phyloP scores from a whole-genome alignment of 2,797 vertebrate genomes.

The Paratrypauchen microcephalus region DNA sequence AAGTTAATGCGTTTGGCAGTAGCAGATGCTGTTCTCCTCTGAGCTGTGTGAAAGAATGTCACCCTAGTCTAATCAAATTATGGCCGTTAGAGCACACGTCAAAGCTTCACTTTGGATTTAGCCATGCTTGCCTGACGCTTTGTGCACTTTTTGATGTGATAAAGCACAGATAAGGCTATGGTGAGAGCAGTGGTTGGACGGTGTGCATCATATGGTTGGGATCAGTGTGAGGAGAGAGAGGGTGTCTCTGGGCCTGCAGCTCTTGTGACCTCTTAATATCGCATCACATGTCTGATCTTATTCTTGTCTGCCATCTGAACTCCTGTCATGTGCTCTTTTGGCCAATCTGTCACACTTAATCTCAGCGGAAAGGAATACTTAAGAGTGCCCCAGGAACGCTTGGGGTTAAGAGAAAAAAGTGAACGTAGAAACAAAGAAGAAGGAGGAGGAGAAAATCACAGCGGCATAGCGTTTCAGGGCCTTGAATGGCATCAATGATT shows the following conservation, averaged over 20 bases:
- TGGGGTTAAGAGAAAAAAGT: slow-evolving; percentile 47
- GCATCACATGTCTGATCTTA: slow-evolving; percentile 81
- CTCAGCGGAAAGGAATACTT: slow-evolving; percentile 69
- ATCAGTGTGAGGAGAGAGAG: slow-evolving; percentile 51
- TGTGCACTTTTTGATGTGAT: slow-evolving; percentile 47
- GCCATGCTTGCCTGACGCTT: slow-evolving; percentile 47
- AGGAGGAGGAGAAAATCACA: slow-evolving; percentile 66
- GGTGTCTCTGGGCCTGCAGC: slow-evolving; percentile 41
- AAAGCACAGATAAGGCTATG: slow-evolving; percentile 56
- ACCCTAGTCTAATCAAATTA: slow-evolving; percentile 80
- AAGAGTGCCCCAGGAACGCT: slow-evolving; percentile 65
- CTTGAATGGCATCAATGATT: slow-evolving; percentile 74
- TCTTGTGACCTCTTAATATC: slow-evolving; percentile 81
- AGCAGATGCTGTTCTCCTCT: slow-evolving; percentile 67
- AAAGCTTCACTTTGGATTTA: slow-evolving; percentile 75
- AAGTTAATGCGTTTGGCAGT: slow-evolving; percentile 72
- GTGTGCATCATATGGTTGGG: slow-evolving; percentile 68
- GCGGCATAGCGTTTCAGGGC: slow-evolving; percentile 65
- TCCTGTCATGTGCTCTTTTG: slow-evolving; percentile 79
- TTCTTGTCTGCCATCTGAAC: slow-evolving; percentile 79
- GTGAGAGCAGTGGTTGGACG: slow-evolving; percentile 28
- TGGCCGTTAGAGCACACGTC: slow-evolving; percentile 68
- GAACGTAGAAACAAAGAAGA: slow-evolving; percentile 56
- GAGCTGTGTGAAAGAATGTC: slow-evolving; percentile 69
- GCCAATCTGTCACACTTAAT: slow-evolving; percentile 81